Conservation (phyloP, 2,113 vertebrate species). For the Crypturellus undulatus region DNA sequence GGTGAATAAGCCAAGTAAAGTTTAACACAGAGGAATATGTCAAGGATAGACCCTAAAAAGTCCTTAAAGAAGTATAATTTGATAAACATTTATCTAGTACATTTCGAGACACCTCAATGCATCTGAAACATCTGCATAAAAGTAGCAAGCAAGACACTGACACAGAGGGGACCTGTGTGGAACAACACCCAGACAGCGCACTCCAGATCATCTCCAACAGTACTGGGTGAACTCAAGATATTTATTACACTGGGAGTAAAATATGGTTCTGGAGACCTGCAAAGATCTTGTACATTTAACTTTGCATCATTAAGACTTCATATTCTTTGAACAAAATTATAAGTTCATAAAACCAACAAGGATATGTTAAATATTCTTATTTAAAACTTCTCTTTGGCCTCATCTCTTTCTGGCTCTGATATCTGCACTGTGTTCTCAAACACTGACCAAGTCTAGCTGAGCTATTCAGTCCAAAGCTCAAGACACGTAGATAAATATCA, state of each 20-base stretch:
- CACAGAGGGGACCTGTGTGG: not conserved
- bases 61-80: not conserved
- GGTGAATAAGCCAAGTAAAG: not conserved
- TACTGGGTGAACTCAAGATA: not conserved
- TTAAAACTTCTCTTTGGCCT: not conserved
- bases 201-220: not conserved
- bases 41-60: not conserved
- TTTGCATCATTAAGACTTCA: not conserved
- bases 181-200: not conserved
- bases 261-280: not conserved
- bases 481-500: not conserved
- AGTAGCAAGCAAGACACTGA: not conserved
- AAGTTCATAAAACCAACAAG: not conserved
- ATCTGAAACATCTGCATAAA: not conserved
- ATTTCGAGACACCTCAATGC: not conserved
- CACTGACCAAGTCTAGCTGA: not conserved
- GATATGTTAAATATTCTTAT: not conserved
- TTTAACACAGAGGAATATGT: not conserved
- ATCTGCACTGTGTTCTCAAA: not conserved
- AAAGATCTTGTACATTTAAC: not conserved
- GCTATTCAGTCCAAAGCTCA: not conserved
- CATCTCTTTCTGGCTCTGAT: not conserved
- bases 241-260: not conserved
- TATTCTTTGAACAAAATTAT: accelerated
- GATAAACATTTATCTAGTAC: not conserved